Evolutionary conservation across 2,888 invertebrate genomes (phyloP).

Genomic region (Argyresthia albistria): DNA sequence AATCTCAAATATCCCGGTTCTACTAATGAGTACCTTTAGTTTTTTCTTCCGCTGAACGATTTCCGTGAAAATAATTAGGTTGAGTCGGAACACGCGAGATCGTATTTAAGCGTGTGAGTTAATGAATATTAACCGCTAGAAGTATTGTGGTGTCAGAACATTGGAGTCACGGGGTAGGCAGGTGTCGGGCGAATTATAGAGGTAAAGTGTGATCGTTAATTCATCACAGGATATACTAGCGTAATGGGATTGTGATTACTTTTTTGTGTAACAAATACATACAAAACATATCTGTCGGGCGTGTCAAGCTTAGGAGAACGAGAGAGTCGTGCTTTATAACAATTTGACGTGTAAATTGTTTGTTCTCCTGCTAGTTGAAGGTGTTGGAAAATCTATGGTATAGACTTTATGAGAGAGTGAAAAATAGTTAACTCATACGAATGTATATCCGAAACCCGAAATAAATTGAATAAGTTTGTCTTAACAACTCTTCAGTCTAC

Average conservation of each 20-base stretch:
- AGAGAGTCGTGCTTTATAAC: neutral
- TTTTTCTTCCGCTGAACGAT: conserved; percentile 1
- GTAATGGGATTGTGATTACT: neutral
- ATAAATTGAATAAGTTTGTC: too few species aligned
- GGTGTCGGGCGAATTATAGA: neutral
- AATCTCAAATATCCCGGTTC: too few species aligned
- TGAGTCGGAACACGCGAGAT: conserved; percentile 27
- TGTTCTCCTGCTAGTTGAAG: too few species aligned
- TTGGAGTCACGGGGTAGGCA: neutral
- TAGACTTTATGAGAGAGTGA: too few species aligned
- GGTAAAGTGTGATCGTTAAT: neutral
- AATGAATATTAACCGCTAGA: conserved; percentile 3
- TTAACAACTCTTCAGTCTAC: too few species aligned
- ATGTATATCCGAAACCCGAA: too few species aligned
- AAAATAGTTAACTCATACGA: too few species aligned
- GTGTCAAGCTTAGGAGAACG: neutral
- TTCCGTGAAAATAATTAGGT: conserved; percentile 21
- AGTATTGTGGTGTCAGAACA: conserved; percentile 2
- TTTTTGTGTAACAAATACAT: neutral
- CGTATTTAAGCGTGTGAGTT: conserved; percentile 23
- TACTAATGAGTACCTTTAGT: neutral
- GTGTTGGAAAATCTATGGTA: too few species aligned
- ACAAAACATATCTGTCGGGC: neutral
- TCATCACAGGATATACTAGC: neutral
- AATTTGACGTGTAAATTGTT: neutral